Percentiles rank a stretch among this genome's conserved stretches.
Evolutionary conservation across 2,888 invertebrate genomes (phyloP).

Genomic region (Fragum fragum): DNA sequence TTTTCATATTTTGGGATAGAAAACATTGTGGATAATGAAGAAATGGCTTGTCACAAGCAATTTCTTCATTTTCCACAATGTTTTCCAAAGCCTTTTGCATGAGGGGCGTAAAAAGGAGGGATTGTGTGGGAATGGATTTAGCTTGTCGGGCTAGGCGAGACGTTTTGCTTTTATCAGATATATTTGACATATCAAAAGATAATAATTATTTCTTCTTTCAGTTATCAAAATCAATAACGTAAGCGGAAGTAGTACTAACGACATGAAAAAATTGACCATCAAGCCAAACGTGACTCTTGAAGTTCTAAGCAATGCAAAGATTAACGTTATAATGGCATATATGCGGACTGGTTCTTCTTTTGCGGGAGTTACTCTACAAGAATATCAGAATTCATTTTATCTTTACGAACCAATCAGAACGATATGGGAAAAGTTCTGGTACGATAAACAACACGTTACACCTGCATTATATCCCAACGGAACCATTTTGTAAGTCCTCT

Average conservation of each 20-base stretch:
- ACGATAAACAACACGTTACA: neutral
- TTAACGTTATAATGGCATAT: slow-evolving; percentile 38
- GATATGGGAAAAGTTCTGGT: slow-evolving; percentile 13
- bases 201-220: too few species aligned
- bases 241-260: neutral
- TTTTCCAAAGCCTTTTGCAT: too few species aligned
- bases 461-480: slow-evolving; percentile 14
- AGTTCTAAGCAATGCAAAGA: slow-evolving; percentile 15
- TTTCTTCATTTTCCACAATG: too few species aligned
- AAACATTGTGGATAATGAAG: too few species aligned
- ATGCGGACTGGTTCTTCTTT: slow-evolving; percentile 56
- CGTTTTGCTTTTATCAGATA: too few species aligned
- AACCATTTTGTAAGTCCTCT: neutral
- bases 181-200: too few species aligned
- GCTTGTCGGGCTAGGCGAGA: too few species aligned
- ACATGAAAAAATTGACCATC: neutral
- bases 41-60: too few species aligned
- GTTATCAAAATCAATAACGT: neutral
- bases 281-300: neutral
- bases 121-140: too few species aligned
- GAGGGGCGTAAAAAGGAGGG: too few species aligned
- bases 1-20: too few species aligned
- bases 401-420: slow-evolving; percentile 47
- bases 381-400: slow-evolving; percentile 44
- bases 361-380: slow-evolving; percentile 34